Evolutionary conservation across 2,888 invertebrate species (phyloP).

Genomic region (Xiphydria camelus): DNA sequence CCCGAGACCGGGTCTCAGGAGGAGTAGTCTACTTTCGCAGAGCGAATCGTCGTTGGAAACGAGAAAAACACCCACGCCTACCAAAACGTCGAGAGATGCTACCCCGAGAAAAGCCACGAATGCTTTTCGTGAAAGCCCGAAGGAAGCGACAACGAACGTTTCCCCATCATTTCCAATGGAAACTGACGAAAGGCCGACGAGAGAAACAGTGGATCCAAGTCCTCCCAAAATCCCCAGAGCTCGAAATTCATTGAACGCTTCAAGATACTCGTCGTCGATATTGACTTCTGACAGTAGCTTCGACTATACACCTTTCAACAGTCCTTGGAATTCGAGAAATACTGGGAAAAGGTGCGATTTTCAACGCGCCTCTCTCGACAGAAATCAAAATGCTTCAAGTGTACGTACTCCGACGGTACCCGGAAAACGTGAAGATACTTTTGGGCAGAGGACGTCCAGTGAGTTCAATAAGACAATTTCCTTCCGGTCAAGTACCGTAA

Average conservation of each 20-base stretch:
- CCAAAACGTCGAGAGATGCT: background rate
- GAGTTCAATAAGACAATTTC: constrained; percentile 1
- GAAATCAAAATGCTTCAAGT: too few species aligned
- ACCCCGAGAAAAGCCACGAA: background rate
- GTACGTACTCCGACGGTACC: too few species aligned
- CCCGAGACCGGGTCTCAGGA: constrained; percentile 42
- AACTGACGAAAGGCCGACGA: background rate
- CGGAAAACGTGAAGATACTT: background rate
- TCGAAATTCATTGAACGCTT: constrained; percentile 12
- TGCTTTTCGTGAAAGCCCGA: background rate
- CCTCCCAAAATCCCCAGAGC: constrained; percentile 4
- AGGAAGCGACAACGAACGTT: background rate
- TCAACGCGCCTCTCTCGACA: too few species aligned
- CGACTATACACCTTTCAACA: constrained; percentile 16
- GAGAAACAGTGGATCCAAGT: background rate
- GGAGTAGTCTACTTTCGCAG: constrained; percentile 25
- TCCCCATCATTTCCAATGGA: background rate
- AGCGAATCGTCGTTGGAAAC: constrained; percentile 18
- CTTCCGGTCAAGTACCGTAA: background rate
- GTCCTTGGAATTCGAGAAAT: background rate
- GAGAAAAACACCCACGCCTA: background rate
- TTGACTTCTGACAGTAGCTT: constrained; percentile 37
- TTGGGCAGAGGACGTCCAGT: background rate
- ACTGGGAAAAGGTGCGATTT: too few species aligned
- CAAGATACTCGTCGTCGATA: constrained; percentile 32